These are phyloP conservation scores for Idaea aversata DNA, from an alignment of 2,888 invertebrate species.

Conservation along the genomic window DNA sequence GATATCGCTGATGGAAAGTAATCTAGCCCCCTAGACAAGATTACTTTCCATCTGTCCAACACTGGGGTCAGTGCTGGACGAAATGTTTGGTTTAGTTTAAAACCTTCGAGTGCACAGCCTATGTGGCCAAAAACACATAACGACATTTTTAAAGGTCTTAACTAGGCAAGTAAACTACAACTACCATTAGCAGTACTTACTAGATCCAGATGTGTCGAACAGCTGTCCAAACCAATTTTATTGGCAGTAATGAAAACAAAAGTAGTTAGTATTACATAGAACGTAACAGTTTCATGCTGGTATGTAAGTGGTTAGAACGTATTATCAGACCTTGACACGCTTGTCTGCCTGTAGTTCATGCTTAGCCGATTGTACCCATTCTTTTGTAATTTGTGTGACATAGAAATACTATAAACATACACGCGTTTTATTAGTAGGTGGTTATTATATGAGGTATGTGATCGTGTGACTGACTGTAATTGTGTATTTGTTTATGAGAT, in stretches of 20 bases:
- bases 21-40: too few relatives aligned
- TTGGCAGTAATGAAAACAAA: background rate
- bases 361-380: conserved; percentile 19
- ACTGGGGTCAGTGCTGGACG: too few relatives aligned
- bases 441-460: background rate
- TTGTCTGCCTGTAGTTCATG: conserved; percentile 11
- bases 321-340: conserved; percentile 30
- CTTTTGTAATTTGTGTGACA: conserved; percentile 25
- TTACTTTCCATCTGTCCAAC: too few relatives aligned
- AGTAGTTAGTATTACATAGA: background rate
- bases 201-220: background rate
- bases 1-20: too few relatives aligned
- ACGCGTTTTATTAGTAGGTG: background rate
- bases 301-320: conserved; percentile 13
- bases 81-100: too few relatives aligned
- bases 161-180: background rate
- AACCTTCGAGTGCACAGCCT: too few relatives aligned
- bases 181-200: background rate
- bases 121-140: too few relatives aligned
- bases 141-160: background rate
- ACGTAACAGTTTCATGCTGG: background rate
- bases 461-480: background rate
- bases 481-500: background rate
- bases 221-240: conserved; percentile 1
- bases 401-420: background rate